Base-by-base conservation (phyloP, 2,888 invertebrate genomes). In the Margaritifera margaritifera region DNA sequence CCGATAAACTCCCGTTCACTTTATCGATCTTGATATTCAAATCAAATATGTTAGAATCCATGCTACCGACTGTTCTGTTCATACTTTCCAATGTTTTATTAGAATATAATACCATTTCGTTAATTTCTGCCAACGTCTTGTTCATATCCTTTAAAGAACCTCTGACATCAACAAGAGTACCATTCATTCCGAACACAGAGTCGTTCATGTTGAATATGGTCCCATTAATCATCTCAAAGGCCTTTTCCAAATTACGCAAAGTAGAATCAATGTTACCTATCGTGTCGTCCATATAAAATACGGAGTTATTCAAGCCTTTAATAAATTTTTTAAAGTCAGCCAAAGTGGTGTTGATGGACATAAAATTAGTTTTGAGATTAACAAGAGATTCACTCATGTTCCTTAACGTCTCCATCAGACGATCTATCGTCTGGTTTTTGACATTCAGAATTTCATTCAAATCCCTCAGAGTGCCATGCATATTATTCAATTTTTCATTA, bases 1-100 rank as follows among this genome's bases (percentile, higher is more conserved):
- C 63, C 24, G 64, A 63, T 20, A 68, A 62, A n/a, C 60, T 69
- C 24, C 61, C 57, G 11, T 64, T 57, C 19, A 77, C 66, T 19
- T 60, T 54, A 60, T 71, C 66, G 18, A 77, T 55, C 50, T 70
- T 74, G 19, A 31, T 18, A 52, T 64, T 70, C 8, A 74, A 55
- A 22, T 50, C 42, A 22, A 25, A 31, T 20, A 76, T 64, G 20
- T 71, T 70, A 27, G 66, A 60, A 20, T 73, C 70, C 27, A 76
- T 59, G 64, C 66, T 73, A n/a, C 62, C 50, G 20, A 76, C 57
- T 24, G 75, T 76, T 20, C 62, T 54, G 4, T 62, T 52, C 74
- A 77, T 77, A 56, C 77, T 77, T 18, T 72, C 66, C 11, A 77
- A 53, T 11, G 77, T 74, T 54, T 64, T 62, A 52, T 77, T 74